Evolutionary conservation across 2,797 vertebrate genomes (phyloP).

Genomic region (Macroramphosus scolopax): DNA sequence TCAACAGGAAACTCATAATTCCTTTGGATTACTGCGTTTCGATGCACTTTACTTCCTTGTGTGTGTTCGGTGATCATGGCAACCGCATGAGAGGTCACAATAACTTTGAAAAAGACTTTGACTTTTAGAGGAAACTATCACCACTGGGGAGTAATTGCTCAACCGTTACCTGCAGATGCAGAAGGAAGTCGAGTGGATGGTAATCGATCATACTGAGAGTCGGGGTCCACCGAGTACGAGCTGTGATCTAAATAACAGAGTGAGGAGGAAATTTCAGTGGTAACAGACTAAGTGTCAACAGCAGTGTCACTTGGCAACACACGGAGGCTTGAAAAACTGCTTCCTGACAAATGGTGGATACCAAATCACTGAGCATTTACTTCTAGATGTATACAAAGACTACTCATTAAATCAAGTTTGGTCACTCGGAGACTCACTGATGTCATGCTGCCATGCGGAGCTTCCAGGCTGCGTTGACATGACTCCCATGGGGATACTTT

Average conservation of each 20-base stretch:
- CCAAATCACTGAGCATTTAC: too few species aligned
- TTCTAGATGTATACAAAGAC: too few species aligned
- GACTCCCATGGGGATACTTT: slow-evolving; percentile 59
- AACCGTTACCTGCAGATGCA: slow-evolving; percentile 52
- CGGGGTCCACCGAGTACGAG: slow-evolving; percentile 27
- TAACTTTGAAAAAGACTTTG: neutral
- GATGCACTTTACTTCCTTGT: neutral
- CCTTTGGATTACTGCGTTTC: neutral
- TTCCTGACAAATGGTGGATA: too few species aligned
- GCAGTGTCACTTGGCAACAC: slow-evolving; percentile 45
- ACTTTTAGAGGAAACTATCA: neutral
- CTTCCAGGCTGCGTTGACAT: slow-evolving; percentile 33
- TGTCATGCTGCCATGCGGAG: slow-evolving; percentile 43
- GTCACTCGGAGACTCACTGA: slow-evolving; percentile 42
- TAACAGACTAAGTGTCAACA: slow-evolving; percentile 31
- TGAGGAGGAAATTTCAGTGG: neutral
- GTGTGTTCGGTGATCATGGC: slow-evolving; percentile 1
- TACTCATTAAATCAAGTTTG: too few species aligned
- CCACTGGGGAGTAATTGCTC: neutral
- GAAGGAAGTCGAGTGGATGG: slow-evolving; percentile 20
- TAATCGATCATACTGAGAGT: slow-evolving; percentile 25
- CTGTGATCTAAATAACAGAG: slow-evolving; percentile 45
- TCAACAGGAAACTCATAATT: neutral
- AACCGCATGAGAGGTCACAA: neutral
- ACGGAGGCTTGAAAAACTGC: neutral